These are phyloP conservation scores for Sander lucioperca DNA, from an alignment of 2,113 vertebrate genomes.

Conservation along the genomic window DNA sequence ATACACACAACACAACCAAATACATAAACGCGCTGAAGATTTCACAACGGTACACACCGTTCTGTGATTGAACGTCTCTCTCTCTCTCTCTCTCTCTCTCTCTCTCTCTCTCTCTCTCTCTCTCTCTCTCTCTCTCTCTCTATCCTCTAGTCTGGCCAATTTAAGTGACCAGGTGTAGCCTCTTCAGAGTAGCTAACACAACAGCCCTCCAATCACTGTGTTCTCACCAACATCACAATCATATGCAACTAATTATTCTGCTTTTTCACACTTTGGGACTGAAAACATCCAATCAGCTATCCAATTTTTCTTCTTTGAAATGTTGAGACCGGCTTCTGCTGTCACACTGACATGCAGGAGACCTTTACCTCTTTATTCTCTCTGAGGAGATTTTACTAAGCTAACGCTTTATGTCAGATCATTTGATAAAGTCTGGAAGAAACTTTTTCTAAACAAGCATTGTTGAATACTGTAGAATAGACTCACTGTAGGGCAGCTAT, in stretches of 20 bases:
- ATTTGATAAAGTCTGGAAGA: background rate
- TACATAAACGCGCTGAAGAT: too few relatives aligned
- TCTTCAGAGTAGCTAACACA: constrained; percentile 59
- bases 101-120: too few relatives aligned
- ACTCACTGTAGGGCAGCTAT: background rate
- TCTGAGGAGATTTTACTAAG: constrained; percentile 1
- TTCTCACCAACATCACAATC: constrained; percentile 49
- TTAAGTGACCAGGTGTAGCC: constrained; percentile 72
- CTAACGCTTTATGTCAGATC: background rate
- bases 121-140: background rate
- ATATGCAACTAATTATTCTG: constrained; percentile 50
- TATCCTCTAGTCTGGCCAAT: constrained; percentile 35
- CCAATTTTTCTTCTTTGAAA: constrained; percentile 39
- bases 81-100: too few relatives aligned
- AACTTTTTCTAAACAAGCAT: background rate
- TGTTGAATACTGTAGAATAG: background rate
- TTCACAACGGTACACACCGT: too few relatives aligned
- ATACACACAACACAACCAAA: too few relatives aligned
- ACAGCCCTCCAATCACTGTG: constrained; percentile 44
- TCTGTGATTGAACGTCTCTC: too few relatives aligned
- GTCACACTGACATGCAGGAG: background rate
- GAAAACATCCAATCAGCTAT: constrained; percentile 50
- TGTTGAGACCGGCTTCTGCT: constrained; percentile 1
- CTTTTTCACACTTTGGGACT: constrained; percentile 43
- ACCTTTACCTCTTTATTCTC: background rate